A percentile compares a stretch with the other conserved stretches of the same genome.
phyloP scores from a whole-genome alignment of 1,140 invertebrate genomes.

The Copidosoma floridanum region DNA sequence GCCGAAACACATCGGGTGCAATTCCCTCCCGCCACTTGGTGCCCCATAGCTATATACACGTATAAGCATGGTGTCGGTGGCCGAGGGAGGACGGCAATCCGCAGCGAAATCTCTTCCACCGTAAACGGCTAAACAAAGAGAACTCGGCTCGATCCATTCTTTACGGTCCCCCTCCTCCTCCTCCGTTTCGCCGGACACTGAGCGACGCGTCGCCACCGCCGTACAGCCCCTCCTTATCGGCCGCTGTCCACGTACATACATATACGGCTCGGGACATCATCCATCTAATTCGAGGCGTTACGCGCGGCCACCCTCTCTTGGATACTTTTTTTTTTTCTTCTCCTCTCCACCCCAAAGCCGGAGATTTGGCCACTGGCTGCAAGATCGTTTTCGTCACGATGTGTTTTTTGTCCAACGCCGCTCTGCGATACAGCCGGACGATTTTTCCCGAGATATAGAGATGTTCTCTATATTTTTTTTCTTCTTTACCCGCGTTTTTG shows the following conservation, averaged over 20 bases:
- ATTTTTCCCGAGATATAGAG: not conserved
- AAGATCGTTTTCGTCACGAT: too few relatives aligned
- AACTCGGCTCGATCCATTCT: too few relatives aligned
- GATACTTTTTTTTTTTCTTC: conserved; percentile 15
- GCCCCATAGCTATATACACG: not conserved
- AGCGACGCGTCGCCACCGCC: conserved; percentile 22
- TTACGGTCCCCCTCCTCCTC: conserved; percentile 36
- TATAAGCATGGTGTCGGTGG: conserved; percentile 15
- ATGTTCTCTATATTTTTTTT: too few relatives aligned
- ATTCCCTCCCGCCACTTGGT: too few relatives aligned
- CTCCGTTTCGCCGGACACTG: conserved; percentile 14
- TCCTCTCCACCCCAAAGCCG: not conserved
- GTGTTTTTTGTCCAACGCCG: too few relatives aligned
- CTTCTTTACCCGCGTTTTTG: not conserved
- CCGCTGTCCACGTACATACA: conserved; percentile 23
- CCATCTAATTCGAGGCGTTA: conserved; percentile 28
- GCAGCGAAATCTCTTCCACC: conserved; percentile 54
- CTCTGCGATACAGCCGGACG: conserved; percentile 2
- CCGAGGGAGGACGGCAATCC: conserved; percentile 44
- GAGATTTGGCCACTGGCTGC: not conserved
- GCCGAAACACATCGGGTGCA: too few relatives aligned
- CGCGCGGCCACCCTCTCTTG: conserved; percentile 12
- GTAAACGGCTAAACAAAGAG: conserved; percentile 60
- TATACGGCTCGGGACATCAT: conserved; percentile 18
- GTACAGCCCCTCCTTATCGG: too few relatives aligned